These are phyloP conservation scores for Ophonus ardosiacus DNA, from an alignment of 2,888 invertebrate species.

Conservation along the genomic window DNA sequence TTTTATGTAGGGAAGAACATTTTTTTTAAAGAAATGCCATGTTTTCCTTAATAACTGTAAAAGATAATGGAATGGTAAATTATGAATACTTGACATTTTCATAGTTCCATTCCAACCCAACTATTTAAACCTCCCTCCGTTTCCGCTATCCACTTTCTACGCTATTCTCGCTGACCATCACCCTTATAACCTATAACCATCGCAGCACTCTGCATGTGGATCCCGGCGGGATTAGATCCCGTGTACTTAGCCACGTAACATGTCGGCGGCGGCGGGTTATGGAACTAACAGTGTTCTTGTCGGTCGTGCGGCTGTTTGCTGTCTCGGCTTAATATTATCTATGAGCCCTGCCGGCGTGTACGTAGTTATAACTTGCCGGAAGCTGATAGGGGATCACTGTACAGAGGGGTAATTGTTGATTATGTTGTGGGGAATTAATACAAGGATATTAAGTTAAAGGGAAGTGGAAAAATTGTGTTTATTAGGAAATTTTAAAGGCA, in stretches of 20 bases:
- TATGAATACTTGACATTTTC: too few species aligned
- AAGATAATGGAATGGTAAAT: too few species aligned
- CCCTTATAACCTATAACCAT: neutral
- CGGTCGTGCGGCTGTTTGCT: slow-evolving; percentile 50
- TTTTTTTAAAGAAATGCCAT: too few species aligned
- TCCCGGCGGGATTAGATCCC: slow-evolving; percentile 72
- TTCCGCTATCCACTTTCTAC: too few species aligned
- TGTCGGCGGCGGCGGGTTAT: slow-evolving; percentile 14
- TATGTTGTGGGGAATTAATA: neutral
- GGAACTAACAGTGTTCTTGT: slow-evolving; percentile 58
- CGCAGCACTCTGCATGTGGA: slow-evolving; percentile 59
- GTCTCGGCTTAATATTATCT: slow-evolving; percentile 64
- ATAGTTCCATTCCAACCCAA: too few species aligned
- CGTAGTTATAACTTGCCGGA: slow-evolving; percentile 38
- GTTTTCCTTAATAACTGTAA: too few species aligned
- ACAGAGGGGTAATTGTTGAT: neutral
- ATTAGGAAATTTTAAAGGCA: too few species aligned
- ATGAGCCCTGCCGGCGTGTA: slow-evolving; percentile 58
- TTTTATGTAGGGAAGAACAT: too few species aligned
- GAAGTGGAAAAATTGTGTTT: too few species aligned
- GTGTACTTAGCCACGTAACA: slow-evolving; percentile 67
- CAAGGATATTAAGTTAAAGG: too few species aligned
- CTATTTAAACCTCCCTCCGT: too few species aligned
- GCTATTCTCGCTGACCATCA: too few species aligned
- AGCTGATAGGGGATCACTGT: slow-evolving; percentile 16